A percentile compares a stretch with the other conserved stretches of the same genome.
phyloP scores from a whole-genome alignment of 2,888 invertebrate species.

The Hirtodrosophila histrioides region DNA sequence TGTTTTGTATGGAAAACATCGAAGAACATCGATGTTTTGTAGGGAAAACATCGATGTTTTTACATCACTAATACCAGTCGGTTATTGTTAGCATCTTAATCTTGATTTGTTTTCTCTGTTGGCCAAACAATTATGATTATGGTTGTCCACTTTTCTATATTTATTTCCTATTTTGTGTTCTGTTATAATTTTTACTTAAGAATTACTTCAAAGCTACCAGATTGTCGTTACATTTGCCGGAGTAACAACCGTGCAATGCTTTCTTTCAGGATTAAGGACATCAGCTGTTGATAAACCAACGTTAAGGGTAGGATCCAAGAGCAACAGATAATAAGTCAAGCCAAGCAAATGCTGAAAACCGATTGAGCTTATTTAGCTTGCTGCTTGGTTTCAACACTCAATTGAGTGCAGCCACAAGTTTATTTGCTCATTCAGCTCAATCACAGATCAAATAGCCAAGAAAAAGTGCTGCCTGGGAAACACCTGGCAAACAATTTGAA shows the following conservation, averaged over 20 bases:
- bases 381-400: conserved; percentile 41
- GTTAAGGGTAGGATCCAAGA: conserved; percentile 8
- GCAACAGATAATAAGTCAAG: conserved; percentile 50
- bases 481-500: conserved; percentile 77
- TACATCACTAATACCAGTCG: too few relatives aligned
- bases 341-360: conserved; percentile 16
- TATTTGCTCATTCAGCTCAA: conserved; percentile 75
- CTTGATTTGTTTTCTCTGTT: too few relatives aligned
- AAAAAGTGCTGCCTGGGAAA: conserved; percentile 60
- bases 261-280: conserved; percentile 6
- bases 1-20: too few relatives aligned
- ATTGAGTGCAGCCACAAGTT: conserved; percentile 62
- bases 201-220: too few relatives aligned
- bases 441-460: conserved; percentile 73
- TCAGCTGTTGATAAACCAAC: conserved; percentile 1
- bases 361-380: conserved; percentile 52
- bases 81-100: too few relatives aligned
- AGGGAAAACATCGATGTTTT: too few relatives aligned
- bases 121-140: too few relatives aligned
- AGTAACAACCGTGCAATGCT: not conserved
- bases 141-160: too few relatives aligned
- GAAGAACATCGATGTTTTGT: too few relatives aligned
- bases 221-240: too few relatives aligned
- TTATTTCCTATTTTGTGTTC: too few relatives aligned
- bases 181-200: too few relatives aligned